Evolutionary conservation across 2,797 vertebrate species (phyloP).

Genomic region (Rachycentron canadum): DNA sequence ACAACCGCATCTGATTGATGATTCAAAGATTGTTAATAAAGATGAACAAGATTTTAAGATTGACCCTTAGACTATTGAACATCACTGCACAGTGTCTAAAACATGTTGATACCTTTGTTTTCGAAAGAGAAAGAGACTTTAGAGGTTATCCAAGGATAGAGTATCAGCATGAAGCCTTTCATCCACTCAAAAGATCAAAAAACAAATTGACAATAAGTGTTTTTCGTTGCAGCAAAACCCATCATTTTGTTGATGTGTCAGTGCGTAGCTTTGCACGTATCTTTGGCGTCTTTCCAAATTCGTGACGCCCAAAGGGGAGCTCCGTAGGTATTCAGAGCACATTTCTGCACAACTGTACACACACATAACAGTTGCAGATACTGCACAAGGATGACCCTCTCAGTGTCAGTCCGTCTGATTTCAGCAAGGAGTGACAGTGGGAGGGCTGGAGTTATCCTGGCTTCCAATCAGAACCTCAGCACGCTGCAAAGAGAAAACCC

Average conservation of each 20-base stretch:
- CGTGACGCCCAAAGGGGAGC: background rate
- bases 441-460: slow-evolving; percentile 66
- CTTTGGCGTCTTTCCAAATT: background rate
- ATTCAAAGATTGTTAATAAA: too few species aligned
- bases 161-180: background rate
- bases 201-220: background rate
- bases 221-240: background rate
- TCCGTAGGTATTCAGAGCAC: slow-evolving; percentile 11
- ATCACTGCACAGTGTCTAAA: background rate
- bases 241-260: background rate
- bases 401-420: slow-evolving; percentile 60
- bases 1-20: too few species aligned
- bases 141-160: background rate
- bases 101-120: background rate
- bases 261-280: background rate
- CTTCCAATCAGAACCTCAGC: slow-evolving; percentile 79
- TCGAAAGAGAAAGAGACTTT: background rate
- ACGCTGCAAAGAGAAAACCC: slow-evolving; percentile 64
- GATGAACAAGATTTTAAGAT: slow-evolving; percentile 4
- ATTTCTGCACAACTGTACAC: background rate
- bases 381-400: slow-evolving; percentile 60
- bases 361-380: slow-evolving; percentile 30
- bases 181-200: background rate
- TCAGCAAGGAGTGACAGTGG: slow-evolving; percentile 55
- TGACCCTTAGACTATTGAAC: background rate